A percentile compares a stretch with the other conserved stretches of the same genome.
Conservation (phyloP, 1,140 invertebrate genomes). For the Hermetia illucens region DNA sequence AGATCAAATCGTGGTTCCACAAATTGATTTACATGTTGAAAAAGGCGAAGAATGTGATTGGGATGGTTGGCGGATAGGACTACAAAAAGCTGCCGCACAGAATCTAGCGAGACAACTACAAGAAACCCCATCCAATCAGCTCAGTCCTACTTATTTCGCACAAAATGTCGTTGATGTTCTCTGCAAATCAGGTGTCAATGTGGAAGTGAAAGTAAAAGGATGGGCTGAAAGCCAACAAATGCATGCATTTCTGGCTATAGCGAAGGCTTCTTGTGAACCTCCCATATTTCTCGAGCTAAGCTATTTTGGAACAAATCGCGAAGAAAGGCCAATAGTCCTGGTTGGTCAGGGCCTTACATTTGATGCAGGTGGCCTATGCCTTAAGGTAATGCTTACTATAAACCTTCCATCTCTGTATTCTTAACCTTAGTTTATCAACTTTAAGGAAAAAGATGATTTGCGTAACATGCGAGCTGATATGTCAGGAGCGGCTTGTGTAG, state of each 20-base stretch:
- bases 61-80: constrained; percentile 53
- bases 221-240: constrained; percentile 63
- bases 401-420: too few relatives aligned
- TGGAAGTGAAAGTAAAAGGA: constrained; percentile 39
- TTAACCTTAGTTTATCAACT: too few relatives aligned
- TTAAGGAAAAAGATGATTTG: constrained; percentile 16
- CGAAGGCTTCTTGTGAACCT: constrained; percentile 56
- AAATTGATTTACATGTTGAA: constrained; percentile 28
- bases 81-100: constrained; percentile 62
- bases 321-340: constrained; percentile 37
- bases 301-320: constrained; percentile 32
- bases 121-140: constrained; percentile 73
- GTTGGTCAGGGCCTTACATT: constrained; percentile 85
- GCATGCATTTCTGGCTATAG: constrained; percentile 65
- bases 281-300: constrained; percentile 63
- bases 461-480: constrained; percentile 81
- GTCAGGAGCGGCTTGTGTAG: constrained; percentile 76
- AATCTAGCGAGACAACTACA: constrained; percentile 64
- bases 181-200: constrained; percentile 40
- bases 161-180: constrained; percentile 40
- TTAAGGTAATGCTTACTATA: too few relatives aligned
- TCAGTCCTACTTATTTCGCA: constrained; percentile 76
- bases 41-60: constrained; percentile 32
- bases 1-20: constrained; percentile 15
- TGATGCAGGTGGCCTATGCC: constrained; percentile 75